phyloP scores from a whole-genome alignment of 2,113 vertebrate genomes.

The human region DNA sequence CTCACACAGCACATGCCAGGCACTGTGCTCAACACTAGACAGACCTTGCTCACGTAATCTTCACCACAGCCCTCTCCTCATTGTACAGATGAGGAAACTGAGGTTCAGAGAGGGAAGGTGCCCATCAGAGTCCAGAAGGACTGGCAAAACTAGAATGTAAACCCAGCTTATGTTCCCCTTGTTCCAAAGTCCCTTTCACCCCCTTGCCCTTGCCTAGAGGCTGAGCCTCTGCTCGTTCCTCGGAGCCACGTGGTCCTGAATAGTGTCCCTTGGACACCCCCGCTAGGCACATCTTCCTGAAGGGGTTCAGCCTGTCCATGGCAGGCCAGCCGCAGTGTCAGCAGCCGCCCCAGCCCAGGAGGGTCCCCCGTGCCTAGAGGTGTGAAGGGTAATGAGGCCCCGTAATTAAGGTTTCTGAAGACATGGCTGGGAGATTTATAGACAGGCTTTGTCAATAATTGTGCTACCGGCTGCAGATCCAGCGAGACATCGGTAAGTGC shows the following conservation, averaged over 20 bases:
- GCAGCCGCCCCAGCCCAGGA: neutral
- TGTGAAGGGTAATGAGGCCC: constrained; percentile 74
- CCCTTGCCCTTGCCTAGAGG: neutral
- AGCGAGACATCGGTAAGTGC: constrained; percentile 65
- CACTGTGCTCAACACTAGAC: neutral
- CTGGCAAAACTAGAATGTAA: neutral
- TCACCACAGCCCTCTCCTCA: neutral
- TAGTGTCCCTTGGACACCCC: neutral
- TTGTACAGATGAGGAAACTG: neutral
- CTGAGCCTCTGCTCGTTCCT: neutral
- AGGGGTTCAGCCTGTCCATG: neutral
- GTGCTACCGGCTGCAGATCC: neutral
- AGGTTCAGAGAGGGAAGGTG: neutral
- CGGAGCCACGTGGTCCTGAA: neutral
- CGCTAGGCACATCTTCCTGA: neutral
- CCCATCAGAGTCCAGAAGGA: neutral
- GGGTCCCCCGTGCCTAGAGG: constrained; percentile 57
- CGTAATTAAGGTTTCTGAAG: constrained; percentile 70
- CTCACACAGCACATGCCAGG: accelerated
- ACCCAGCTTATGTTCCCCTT: neutral
- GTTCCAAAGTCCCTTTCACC: neutral
- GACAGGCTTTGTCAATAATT: constrained; percentile 71
- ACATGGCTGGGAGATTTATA: constrained; percentile 65
- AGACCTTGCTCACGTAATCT: neutral
- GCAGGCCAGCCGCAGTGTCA: neutral